Conservation (phyloP, 2,888 invertebrate genomes). For the Oscheius sp. region DNA sequence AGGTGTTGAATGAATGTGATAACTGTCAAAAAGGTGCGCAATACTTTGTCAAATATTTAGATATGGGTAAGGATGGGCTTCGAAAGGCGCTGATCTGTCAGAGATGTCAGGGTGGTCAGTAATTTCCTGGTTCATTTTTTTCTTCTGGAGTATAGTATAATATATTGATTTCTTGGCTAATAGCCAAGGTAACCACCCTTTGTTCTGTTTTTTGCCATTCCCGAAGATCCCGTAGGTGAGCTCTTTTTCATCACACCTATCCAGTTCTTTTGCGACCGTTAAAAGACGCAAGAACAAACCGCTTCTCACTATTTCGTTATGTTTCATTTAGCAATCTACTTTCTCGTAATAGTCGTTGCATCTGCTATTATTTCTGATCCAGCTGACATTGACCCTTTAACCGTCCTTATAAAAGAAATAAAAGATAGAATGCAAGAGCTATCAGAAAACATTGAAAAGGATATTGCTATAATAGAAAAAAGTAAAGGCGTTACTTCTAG, state of each 20-base stretch:
- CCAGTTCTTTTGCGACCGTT: slow-evolving; percentile 16
- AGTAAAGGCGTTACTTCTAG: not conserved
- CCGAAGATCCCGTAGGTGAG: slow-evolving; percentile 13
- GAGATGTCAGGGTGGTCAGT: not conserved
- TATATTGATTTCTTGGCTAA: too few relatives aligned
- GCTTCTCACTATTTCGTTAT: not conserved
- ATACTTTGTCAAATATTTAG: slow-evolving; percentile 32
- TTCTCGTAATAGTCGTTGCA: not conserved
- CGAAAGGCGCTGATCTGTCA: slow-evolving; percentile 24
- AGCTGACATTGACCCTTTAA: slow-evolving; percentile 17
- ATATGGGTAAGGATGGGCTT: slow-evolving; percentile 9
- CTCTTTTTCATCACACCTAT: slow-evolving; percentile 4
- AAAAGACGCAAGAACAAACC: not conserved
- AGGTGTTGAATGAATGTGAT: too few relatives aligned
- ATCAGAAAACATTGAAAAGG: slow-evolving; percentile 5
- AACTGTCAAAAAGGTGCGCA: slow-evolving; percentile 27
- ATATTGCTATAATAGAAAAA: slow-evolving; percentile 5
- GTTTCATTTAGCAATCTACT: not conserved
- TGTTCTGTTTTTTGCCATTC: slow-evolving; percentile 4
- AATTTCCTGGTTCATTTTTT: slow-evolving; percentile 4
- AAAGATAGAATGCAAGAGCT: not conserved
- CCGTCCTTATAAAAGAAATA: slow-evolving; percentile 11
- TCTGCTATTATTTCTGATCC: slow-evolving; percentile 1
- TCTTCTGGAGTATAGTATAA: too few relatives aligned
- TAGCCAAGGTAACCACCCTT: too few relatives aligned